Evolutionary conservation across 1,140 invertebrate species (phyloP), one percentile per base, ranked within the genome.

Genomic region (Idris sp.): DNA sequence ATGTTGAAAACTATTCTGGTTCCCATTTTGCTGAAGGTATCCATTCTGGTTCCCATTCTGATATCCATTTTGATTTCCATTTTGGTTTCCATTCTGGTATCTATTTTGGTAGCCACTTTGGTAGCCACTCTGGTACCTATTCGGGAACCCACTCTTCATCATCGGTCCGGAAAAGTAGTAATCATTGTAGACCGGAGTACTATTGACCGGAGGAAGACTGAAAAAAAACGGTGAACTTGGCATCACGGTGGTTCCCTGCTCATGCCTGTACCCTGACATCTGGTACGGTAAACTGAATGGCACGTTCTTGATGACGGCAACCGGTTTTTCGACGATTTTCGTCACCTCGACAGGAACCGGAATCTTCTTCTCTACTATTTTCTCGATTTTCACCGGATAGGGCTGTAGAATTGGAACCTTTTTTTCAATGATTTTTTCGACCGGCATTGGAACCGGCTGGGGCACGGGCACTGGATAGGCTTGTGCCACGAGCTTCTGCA

Each of bases 391-490:
- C 2, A 78, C 2, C 0, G 79, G 74, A 19, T 83, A 84, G 1
- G 79, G 81, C 11, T 81, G 75, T 2, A 74, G 44, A 16, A 80
- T 19, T 5, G 68, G 80, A 5, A 84, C 58, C 11, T 77, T 80
- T 19, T 84, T 83, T 56, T 91, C 86, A 0, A 91, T 83, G 9
- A 83, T 61, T 11, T 83, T 84, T 7, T 80, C 72, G 0, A 80
- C 85, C 0, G 85, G 62, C 0, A 89, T 81, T 7, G 87, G 85
- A 1, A 88, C 83, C 10, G 87, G 62, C 0, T 89, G 81, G 6
- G 87, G 85, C 0, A 88, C 83, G 10, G 87, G 84, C 4, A 88
- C 79, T 2, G 87, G 84, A 33, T 88, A 82, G 2, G 77, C 77
- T 9, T 89, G 91, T 0, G 87, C 84, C 26, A 88, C 84, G 0